phyloP scores from a whole-genome alignment of 2,797 vertebrate species.

The Tolypeutes matacus region DNA sequence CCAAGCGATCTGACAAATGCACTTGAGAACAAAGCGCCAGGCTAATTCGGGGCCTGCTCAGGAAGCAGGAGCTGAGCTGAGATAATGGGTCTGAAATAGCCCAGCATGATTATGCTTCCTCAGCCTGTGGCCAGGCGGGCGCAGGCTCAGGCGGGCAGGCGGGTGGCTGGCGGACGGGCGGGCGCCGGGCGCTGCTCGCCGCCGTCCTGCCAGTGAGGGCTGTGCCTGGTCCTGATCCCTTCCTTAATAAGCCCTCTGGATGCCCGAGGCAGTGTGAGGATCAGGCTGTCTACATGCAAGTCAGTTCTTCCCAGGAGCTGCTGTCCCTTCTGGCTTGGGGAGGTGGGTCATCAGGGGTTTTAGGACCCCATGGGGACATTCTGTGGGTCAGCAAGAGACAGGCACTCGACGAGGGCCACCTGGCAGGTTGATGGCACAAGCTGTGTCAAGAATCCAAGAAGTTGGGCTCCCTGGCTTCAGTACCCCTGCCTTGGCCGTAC shows the following conservation, averaged over 20 bases:
- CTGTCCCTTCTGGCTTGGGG: background rate
- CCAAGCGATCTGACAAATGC: slow-evolving; percentile 85
- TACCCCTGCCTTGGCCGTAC: background rate
- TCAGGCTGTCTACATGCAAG: background rate
- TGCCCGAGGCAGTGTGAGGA: background rate
- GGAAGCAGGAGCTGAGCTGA: slow-evolving; percentile 86
- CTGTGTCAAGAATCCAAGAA: slow-evolving; percentile 16
- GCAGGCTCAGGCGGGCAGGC: slow-evolving; percentile 68
- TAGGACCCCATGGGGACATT: background rate
- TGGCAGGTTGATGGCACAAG: background rate
- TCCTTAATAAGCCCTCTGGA: slow-evolving; percentile 2
- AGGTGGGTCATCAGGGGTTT: background rate
- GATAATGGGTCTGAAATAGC: slow-evolving; percentile 88
- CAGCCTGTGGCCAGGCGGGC: slow-evolving; percentile 80
- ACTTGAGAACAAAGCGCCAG: slow-evolving; percentile 86
- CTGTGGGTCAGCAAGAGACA: background rate
- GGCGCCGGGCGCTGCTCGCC: slow-evolving; percentile 7
- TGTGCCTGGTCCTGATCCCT: background rate
- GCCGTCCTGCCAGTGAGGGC: background rate
- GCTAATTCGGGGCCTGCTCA: slow-evolving; percentile 86
- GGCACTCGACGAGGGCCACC: background rate
- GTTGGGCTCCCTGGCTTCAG: background rate
- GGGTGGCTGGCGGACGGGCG: slow-evolving; percentile 6
- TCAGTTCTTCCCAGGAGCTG: background rate
- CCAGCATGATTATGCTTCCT: slow-evolving; percentile 83